Conservation (phyloP, 2,797 vertebrate genomes). For the Sitta carolinensis region DNA sequence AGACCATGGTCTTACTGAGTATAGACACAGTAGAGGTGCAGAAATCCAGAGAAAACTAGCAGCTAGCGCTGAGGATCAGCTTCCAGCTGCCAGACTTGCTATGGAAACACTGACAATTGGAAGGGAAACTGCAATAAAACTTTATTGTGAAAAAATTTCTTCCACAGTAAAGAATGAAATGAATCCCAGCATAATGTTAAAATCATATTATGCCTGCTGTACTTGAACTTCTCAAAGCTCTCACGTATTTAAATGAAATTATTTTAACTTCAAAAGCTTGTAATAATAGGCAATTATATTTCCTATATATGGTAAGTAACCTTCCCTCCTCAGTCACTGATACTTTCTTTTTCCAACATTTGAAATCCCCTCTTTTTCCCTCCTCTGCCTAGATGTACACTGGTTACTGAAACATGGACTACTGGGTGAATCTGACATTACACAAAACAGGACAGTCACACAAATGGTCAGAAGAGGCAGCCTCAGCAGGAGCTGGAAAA, state of each 20-base stretch:
- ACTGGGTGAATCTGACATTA: not conserved
- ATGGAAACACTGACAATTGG: conserved; percentile 29
- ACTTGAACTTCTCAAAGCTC: conserved; percentile 34
- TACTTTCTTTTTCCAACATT: not conserved
- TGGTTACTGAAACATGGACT: not conserved
- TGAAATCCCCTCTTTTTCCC: not conserved
- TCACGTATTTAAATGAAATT: conserved; percentile 60
- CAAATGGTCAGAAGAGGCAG: not conserved
- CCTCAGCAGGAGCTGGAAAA: not conserved
- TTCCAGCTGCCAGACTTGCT: conserved; percentile 22
- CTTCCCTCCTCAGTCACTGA: not conserved
- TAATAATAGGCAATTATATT: conserved; percentile 33
- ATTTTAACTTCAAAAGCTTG: conserved; percentile 55
- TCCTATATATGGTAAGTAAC: conserved; percentile 16
- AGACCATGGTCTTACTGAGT: not conserved
- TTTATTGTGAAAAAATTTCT: conserved; percentile 11
- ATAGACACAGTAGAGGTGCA: not conserved
- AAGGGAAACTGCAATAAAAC: conserved; percentile 17
- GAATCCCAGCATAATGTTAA: conserved; percentile 42
- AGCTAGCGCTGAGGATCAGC: not conserved
- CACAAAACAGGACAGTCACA: not conserved
- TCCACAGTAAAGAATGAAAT: conserved; percentile 23
- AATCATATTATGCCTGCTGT: conserved; percentile 33
- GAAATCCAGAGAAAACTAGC: not conserved
- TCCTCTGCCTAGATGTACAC: not conserved